Evolutionary conservation across 2,888 invertebrate species (phyloP).

Genomic region (Drosophila nigricruria): DNA sequence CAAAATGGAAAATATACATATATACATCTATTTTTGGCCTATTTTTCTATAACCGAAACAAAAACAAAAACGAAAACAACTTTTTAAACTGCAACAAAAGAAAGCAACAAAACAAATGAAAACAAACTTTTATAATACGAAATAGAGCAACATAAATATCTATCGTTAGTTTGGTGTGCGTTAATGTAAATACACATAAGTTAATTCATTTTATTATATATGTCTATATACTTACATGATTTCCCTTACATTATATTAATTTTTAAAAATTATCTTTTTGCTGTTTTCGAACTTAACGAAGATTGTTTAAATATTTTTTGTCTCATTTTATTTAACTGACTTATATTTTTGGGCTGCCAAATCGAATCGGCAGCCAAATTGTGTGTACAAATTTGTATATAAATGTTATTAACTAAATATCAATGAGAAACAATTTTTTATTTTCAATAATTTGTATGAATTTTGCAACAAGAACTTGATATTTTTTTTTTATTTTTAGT

Average conservation of each 20-base stretch:
- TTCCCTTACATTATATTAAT: background rate
- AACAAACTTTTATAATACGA: conserved; percentile 56
- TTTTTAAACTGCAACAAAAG: conserved; percentile 62
- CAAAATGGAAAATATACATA: conserved; percentile 62
- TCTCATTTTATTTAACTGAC: conserved; percentile 14
- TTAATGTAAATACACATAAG: conserved; percentile 56
- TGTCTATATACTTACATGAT: conserved; percentile 10
- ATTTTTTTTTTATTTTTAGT: conserved; percentile 37
- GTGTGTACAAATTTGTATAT: conserved; percentile 74
- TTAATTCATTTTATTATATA: conserved; percentile 28
- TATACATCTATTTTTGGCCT: conserved; percentile 82
- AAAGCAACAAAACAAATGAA: conserved; percentile 18
- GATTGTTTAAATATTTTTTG: conserved; percentile 34
- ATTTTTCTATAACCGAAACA: conserved; percentile 76
- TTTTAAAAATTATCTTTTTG: background rate
- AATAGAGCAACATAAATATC: conserved; percentile 24
- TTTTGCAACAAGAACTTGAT: conserved; percentile 22
- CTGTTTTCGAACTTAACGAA: conserved; percentile 33
- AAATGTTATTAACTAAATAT: conserved; percentile 50
- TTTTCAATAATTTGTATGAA: conserved; percentile 33
- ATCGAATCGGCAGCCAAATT: conserved; percentile 51
- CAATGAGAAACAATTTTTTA: conserved; percentile 29
- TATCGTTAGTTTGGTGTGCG: conserved; percentile 44
- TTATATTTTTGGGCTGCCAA: conserved; percentile 31
- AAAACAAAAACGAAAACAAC: conserved; percentile 47